These are phyloP conservation scores for Solenopsis invicta DNA, from an alignment of 1,140 invertebrate genomes.

Conservation along the genomic window DNA sequence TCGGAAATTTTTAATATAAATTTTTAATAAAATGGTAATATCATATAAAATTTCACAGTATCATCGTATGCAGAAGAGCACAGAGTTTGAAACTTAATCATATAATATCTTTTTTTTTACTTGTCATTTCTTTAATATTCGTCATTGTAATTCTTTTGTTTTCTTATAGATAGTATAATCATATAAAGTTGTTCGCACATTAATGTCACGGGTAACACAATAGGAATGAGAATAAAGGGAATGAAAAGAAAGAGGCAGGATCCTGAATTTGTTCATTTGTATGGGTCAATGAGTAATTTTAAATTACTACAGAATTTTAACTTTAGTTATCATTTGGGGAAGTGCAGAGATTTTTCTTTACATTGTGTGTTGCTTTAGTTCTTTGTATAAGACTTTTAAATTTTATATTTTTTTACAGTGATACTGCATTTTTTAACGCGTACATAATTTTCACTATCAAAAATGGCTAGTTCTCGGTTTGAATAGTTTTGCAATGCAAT, in stretches of 20 bases:
- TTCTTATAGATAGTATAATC: background rate
- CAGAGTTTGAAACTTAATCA: background rate
- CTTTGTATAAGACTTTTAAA: constrained; percentile 32
- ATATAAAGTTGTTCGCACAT: constrained; percentile 26
- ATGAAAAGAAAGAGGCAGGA: constrained; percentile 24
- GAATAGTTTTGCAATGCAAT: background rate
- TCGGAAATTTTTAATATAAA: background rate
- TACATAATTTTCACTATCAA: background rate
- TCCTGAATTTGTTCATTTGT: constrained; percentile 15
- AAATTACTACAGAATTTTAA: constrained; percentile 36
- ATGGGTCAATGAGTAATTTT: constrained; percentile 19
- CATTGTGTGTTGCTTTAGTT: constrained; percentile 11
- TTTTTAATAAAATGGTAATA: background rate
- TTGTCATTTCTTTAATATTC: constrained; percentile 7
- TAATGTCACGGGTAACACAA: constrained; percentile 15
- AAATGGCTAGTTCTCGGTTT: background rate
- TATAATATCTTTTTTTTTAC: background rate
- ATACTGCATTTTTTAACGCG: background rate
- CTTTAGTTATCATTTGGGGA: constrained; percentile 18
- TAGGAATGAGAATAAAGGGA: background rate
- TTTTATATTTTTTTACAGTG: background rate
- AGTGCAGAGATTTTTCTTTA: constrained; percentile 10
- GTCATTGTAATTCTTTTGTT: background rate
- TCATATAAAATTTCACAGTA: background rate
- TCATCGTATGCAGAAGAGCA: background rate